These are phyloP conservation scores for Herpailurus yagouaroundi DNA, from an alignment of 2,113 vertebrate species.

Conservation along the genomic window DNA sequence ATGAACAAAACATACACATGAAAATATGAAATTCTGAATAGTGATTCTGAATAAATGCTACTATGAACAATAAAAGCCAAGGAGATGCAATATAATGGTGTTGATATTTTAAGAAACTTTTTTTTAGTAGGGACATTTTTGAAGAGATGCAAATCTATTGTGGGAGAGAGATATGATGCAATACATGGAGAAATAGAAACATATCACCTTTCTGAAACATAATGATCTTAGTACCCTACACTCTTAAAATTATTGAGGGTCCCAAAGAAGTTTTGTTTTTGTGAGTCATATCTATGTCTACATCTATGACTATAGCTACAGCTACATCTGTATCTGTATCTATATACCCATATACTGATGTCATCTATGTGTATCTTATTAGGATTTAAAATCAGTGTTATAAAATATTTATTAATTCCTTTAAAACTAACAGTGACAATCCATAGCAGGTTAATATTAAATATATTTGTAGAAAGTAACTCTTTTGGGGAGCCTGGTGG, in stretches of 20 bases:
- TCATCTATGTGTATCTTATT: background rate
- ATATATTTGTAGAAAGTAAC: background rate
- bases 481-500: background rate
- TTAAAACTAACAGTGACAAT: background rate
- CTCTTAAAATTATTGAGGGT: background rate
- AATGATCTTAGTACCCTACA: background rate
- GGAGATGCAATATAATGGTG: background rate
- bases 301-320: background rate
- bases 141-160: background rate
- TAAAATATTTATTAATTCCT: background rate
- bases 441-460: background rate
- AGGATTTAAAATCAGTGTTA: background rate
- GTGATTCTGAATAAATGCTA: too few species aligned
- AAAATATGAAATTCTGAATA: background rate
- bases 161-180: background rate
- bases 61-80: background rate
- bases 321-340: background rate
- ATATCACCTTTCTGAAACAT: background rate
- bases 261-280: background rate
- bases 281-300: background rate
- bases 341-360: background rate
- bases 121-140: background rate
- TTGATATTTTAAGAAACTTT: background rate
- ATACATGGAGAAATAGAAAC: background rate
- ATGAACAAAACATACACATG: background rate